Evolutionary conservation across 2,797 vertebrate genomes (phyloP), one percentile per base, ranked within the genome.

Genomic region (Sciurus carolinensis): DNA sequence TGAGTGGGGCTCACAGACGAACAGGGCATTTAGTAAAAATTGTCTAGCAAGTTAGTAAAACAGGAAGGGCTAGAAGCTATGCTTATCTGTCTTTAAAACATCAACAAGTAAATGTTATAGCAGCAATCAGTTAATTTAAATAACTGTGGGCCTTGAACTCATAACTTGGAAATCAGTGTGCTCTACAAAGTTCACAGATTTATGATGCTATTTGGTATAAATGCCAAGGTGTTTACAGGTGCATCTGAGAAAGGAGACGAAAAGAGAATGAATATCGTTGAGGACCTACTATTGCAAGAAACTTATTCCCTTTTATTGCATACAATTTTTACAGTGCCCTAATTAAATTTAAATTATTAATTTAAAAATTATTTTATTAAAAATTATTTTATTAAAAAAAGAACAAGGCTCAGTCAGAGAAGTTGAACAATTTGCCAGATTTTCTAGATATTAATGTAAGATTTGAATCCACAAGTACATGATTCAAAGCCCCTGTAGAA

Each of bases 101-200:
- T 12, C 20, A 52, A n/a, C 59, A 44, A 94, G 7, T 79, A 91
- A 80, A 30, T n/a, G 1, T 59, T 42, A 36, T 13, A 64, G 14
- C 24, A 47, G 30, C 2, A 14, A 33, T n/a, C 57, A 89, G 15
- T 64, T 87, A 36, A 20, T 95, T 90, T 42, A 22, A 7, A 3
- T 87, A 64, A 17, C 47, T 42, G 22, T 75, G 26, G 64, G n/a
- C 15, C 17, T 89, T 75, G 62, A 50, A 47, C 50, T 94, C 33
- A 64, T 90, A 75, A 84, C 71, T 72, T 85, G 76, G 67, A 80
- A 87, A 81, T 85, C 67, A 42, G 15, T 86, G 30, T 81, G 42
- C 42, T 79, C 20, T 72, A 24, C 3, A 77, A 39, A 76, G 54
- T 85, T 93, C 75, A 15, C 39, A 76, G 57, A 36, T 76, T 76